Percentiles rank a stretch among this genome's conserved stretches.
Evolutionary conservation across 2,888 invertebrate species (phyloP).

Genomic region (Acleris holmiana): DNA sequence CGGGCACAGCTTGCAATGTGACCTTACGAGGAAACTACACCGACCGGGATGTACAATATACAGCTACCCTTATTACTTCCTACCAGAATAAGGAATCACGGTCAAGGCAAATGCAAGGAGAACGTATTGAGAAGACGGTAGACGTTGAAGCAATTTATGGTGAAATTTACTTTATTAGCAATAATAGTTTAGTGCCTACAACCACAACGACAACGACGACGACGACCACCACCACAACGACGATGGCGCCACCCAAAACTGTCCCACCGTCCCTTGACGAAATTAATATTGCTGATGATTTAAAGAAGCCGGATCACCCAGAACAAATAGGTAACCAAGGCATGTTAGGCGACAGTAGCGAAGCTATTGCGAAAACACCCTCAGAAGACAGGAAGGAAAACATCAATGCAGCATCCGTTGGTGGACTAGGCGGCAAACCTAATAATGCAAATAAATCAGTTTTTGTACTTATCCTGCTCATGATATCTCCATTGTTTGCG

Average conservation of each 20-base stretch:
- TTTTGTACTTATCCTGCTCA: constrained; percentile 55
- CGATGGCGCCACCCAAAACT: constrained; percentile 74
- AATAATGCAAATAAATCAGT: constrained; percentile 55
- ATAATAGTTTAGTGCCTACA: constrained; percentile 91
- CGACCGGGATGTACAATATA: constrained; percentile 90
- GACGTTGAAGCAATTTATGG: constrained; percentile 90
- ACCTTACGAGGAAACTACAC: constrained; percentile 90
- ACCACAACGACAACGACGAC: constrained; percentile 86
- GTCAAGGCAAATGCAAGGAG: constrained; percentile 86
- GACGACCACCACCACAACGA: constrained; percentile 85
- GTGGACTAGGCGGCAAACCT: constrained; percentile 68
- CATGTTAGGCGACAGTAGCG: constrained; percentile 65
- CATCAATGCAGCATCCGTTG: constrained; percentile 66
- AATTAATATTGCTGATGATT: constrained; percentile 66
- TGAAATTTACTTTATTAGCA: constrained; percentile 90
- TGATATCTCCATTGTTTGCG: constrained; percentile 57
- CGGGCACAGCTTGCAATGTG: constrained; percentile 93
- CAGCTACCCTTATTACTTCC: constrained; percentile 87
- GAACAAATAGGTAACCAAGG: constrained; percentile 62
- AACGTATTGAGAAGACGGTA: constrained; percentile 86
- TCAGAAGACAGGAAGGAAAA: constrained; percentile 58
- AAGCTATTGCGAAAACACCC: constrained; percentile 58
- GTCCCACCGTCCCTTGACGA: constrained; percentile 79
- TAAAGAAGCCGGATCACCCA: constrained; percentile 57
- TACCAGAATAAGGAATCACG: constrained; percentile 86